Percentiles rank a stretch among this genome's conserved stretches.
phyloP scores from a whole-genome alignment of 2,888 invertebrate species.

The Cosmia pyralina region DNA sequence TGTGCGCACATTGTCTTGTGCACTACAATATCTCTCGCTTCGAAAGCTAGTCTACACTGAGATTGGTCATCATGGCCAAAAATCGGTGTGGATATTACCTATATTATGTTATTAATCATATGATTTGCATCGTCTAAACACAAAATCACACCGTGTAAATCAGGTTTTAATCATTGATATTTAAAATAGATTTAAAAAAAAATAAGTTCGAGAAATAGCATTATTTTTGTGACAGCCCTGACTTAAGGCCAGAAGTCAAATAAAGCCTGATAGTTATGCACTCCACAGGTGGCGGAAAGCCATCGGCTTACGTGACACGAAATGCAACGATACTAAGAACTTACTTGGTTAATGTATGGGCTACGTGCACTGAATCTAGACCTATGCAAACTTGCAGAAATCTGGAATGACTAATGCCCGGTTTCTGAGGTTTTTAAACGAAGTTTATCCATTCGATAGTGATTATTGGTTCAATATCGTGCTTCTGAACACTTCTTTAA shows the following conservation, averaged over 20 bases:
- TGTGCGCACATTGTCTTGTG: too few species aligned
- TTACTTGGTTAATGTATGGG: slow-evolving; percentile 57
- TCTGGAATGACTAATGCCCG: slow-evolving; percentile 2
- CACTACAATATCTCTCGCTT: too few species aligned
- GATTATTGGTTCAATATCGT: too few species aligned
- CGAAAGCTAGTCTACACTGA: too few species aligned
- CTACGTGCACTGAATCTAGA: slow-evolving; percentile 46
- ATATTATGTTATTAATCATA: too few species aligned
- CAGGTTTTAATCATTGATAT: background rate
- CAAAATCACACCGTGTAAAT: background rate
- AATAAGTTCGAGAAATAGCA: background rate
- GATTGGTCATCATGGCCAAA: too few species aligned
- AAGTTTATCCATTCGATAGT: too few species aligned
- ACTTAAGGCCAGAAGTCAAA: slow-evolving; percentile 31
- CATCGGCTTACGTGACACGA: slow-evolving; percentile 50
- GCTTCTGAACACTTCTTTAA: too few species aligned
- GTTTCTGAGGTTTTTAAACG: too few species aligned
- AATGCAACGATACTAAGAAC: slow-evolving; percentile 52
- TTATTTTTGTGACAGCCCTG: slow-evolving; percentile 12
- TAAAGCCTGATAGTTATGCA: slow-evolving; percentile 54
- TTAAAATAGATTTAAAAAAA: background rate
- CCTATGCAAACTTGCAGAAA: slow-evolving; percentile 17
- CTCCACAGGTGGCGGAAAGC: slow-evolving; percentile 59
- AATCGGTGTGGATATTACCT: too few species aligned
- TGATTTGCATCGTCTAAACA: too few species aligned